Base-by-base conservation (phyloP, 2,797 vertebrate species). In the Acipenser transmontanus region DNA sequence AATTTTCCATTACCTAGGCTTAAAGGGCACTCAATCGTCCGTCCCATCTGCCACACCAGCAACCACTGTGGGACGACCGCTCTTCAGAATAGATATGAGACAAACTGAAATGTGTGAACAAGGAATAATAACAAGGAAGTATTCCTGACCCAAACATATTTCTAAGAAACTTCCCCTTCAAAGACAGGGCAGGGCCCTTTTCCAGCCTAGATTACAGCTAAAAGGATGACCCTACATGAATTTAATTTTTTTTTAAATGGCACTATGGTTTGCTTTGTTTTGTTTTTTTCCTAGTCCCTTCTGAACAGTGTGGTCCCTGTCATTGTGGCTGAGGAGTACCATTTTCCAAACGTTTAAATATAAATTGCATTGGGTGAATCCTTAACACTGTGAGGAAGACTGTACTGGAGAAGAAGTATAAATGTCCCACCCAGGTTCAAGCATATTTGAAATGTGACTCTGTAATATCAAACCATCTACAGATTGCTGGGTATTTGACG, bases 291-390 rank as follows among this genome's bases (percentile, higher is more conserved):
- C 57, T 47, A 17, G 34, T 12, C 49, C 72, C 70, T 68, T 73
- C 74, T 77, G 71, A 74, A 74, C 72, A 61, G 62, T 77, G 72
- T 72, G 50, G 68, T 87, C 82, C 81, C 84, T 84, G 70, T 75
- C 78, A 70, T 84, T 85, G 82, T 78, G 85, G 85, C 73, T 77
- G 61, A 69, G 52, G 52, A 69, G 73, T 90, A 81, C 87, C 85
- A 89, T 89, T 89, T 89, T 70, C 75, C 82, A 78, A 70, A 4
- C 64, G 80, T 78, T 80, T 74, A 85, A 85, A 82, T 80, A 79
- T 78, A 79, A 74, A 74, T 72, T 34, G n/a, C 7, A 61, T 14
- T 47, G 60, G 60, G 60, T 20, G 17, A 14, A 61, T 4, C 60
- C 60, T 47, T 61, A 61, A 12, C 60, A 61, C 17, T 10, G 14